Percentiles rank a stretch among this genome's conserved stretches.
These are phyloP conservation scores for Anas flavirostris DNA, from an alignment of 2,797 vertebrate genomes.

Conservation along the genomic window DNA sequence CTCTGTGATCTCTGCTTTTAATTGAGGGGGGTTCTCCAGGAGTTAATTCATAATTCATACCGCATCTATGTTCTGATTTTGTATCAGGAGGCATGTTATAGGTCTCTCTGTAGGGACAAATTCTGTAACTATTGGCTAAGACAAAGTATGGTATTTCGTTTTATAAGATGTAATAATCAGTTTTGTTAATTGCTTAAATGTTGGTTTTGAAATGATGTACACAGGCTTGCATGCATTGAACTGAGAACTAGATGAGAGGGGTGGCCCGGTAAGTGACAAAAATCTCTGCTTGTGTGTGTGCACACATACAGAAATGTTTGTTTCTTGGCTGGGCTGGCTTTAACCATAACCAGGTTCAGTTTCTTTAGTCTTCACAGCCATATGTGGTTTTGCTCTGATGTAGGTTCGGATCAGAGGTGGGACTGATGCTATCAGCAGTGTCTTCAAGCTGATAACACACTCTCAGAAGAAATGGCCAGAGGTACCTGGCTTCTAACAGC, in stretches of 20 bases:
- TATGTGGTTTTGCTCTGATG: not conserved
- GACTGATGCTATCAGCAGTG: not conserved
- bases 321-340: not conserved
- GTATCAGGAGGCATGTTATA: not conserved
- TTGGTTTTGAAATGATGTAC: not conserved
- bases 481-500: not conserved
- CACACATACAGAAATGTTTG: not conserved
- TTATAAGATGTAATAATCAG: not conserved
- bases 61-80: not conserved
- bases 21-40: not conserved
- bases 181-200: conserved; percentile 1
- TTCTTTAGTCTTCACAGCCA: not conserved
- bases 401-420: not conserved
- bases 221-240: not conserved
- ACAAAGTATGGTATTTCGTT: not conserved
- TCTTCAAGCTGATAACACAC: not conserved
- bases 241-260: not conserved
- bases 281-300: not conserved
- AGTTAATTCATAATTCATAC: conserved; percentile 13
- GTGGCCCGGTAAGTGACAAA: not conserved
- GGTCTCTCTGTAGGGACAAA: not conserved
- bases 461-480: not conserved
- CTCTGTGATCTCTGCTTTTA: not conserved
- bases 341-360: not conserved
- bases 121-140: not conserved